These are phyloP conservation scores for Spisula solida DNA, from an alignment of 2,888 invertebrate genomes.

Conservation along the genomic window DNA sequence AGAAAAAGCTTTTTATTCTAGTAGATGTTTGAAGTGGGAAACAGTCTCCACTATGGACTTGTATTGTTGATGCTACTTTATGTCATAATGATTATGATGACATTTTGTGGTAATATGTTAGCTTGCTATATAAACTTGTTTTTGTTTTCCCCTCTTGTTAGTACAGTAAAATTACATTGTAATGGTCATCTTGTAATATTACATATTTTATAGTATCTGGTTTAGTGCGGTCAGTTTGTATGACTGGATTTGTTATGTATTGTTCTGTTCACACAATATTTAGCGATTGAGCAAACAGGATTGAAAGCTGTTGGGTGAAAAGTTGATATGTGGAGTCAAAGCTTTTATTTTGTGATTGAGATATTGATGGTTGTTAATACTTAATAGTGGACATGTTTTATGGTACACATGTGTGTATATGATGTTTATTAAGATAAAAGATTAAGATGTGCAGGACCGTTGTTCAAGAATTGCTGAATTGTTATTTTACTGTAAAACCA, in stretches of 20 bases:
- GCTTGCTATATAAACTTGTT: neutral
- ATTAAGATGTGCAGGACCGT: neutral
- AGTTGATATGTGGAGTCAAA: neutral
- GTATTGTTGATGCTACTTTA: neutral
- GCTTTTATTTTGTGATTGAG: neutral
- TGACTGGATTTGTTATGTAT: neutral
- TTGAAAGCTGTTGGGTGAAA: slow-evolving; percentile 28
- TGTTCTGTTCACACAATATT: slow-evolving; percentile 45
- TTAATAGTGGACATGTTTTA: neutral
- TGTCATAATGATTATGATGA: neutral
- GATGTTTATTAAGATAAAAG: too few relatives aligned
- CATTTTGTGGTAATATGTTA: neutral
- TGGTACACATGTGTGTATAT: neutral
- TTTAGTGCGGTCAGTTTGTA: neutral
- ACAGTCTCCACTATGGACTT: neutral
- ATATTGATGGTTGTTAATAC: neutral
- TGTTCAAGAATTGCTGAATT: neutral
- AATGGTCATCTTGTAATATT: neutral
- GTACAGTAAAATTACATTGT: neutral
- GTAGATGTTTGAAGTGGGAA: neutral
- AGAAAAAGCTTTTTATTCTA: neutral
- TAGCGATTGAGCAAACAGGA: slow-evolving; percentile 13
- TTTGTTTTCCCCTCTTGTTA: neutral
- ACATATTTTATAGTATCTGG: neutral
- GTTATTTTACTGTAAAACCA: neutral